Percentiles rank a stretch among this genome's conserved stretches.
These are phyloP conservation scores for Ameiurus melas DNA, from an alignment of 2,113 vertebrate genomes.

Conservation along the genomic window DNA sequence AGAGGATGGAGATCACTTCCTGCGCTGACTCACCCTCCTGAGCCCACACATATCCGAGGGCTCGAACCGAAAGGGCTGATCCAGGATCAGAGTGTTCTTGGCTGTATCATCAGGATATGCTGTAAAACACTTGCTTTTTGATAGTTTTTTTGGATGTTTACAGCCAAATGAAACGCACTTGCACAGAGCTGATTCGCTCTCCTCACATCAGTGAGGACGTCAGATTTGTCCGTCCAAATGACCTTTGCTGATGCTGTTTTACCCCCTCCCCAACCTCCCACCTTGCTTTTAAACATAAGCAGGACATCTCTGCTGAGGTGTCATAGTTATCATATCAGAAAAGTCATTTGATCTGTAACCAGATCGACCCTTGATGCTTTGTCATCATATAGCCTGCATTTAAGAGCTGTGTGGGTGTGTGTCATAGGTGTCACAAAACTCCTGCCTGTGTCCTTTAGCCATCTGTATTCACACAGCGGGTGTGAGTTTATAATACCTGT, in stretches of 20 bases:
- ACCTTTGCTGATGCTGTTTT: slow-evolving; percentile 46
- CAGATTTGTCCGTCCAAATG: slow-evolving; percentile 42
- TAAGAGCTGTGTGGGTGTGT: slow-evolving; percentile 56
- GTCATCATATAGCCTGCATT: slow-evolving; percentile 63
- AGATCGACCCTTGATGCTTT: slow-evolving; percentile 62
- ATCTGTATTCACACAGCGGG: not conserved
- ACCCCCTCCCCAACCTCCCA: slow-evolving; percentile 20
- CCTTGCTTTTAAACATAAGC: slow-evolving; percentile 60
- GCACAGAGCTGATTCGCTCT: not conserved
- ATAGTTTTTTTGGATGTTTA: not conserved
- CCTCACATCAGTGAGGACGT: slow-evolving; percentile 56
- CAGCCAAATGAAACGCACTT: not conserved
- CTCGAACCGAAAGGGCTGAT: not conserved
- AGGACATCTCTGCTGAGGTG: slow-evolving; percentile 65
- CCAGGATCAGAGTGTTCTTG: not conserved
- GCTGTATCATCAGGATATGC: not conserved
- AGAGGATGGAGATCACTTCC: slow-evolving; percentile 77
- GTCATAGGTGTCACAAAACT: not conserved
- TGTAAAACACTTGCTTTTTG: not conserved
- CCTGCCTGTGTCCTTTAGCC: not conserved
- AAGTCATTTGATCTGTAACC: slow-evolving; percentile 64
- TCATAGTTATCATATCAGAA: slow-evolving; percentile 74
- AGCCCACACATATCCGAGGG: slow-evolving; percentile 10
- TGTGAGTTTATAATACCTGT: not conserved
- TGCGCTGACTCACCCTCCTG: slow-evolving; percentile 73